A percentile compares a stretch with the other conserved stretches of the same genome.
Conservation (phyloP, 2,797 vertebrate genomes). For the Anguilla obscura region DNA sequence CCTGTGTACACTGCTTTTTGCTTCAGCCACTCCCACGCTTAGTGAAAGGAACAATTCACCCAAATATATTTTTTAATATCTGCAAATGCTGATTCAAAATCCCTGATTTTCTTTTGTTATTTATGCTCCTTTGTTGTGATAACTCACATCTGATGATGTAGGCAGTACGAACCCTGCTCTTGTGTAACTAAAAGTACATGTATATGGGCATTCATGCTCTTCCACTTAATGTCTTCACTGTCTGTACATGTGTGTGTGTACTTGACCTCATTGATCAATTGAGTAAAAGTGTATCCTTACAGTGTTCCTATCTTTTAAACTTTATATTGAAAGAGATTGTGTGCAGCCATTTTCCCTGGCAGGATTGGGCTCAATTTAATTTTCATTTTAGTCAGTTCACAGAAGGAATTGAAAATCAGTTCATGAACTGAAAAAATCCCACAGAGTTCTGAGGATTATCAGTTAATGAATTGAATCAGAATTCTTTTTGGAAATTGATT, state of each 20-base stretch:
- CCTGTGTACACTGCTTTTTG: background rate
- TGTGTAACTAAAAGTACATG: background rate
- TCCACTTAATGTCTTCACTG: background rate
- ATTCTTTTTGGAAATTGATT: background rate
- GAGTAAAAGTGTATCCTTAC: background rate
- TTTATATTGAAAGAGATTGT: background rate
- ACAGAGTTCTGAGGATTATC: background rate
- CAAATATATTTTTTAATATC: background rate
- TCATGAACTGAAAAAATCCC: background rate
- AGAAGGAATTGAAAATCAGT: background rate
- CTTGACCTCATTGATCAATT: background rate
- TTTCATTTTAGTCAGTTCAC: background rate
- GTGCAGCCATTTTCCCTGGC: no score
- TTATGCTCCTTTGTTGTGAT: background rate
- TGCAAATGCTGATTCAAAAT: background rate
- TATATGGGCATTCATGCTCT: background rate
- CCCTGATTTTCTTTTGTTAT: background rate
- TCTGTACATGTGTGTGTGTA: no score
- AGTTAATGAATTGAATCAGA: background rate
- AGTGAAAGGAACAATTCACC: background rate
- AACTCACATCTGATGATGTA: background rate
- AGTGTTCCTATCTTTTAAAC: background rate
- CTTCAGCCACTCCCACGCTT: background rate
- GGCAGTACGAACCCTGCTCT: background rate
- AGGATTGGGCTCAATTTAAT: background rate